A percentile compares a stretch with the other conserved stretches of the same genome.
Evolutionary conservation across 2,797 vertebrate species (phyloP).

Genomic region (Coendou prehensilis): DNA sequence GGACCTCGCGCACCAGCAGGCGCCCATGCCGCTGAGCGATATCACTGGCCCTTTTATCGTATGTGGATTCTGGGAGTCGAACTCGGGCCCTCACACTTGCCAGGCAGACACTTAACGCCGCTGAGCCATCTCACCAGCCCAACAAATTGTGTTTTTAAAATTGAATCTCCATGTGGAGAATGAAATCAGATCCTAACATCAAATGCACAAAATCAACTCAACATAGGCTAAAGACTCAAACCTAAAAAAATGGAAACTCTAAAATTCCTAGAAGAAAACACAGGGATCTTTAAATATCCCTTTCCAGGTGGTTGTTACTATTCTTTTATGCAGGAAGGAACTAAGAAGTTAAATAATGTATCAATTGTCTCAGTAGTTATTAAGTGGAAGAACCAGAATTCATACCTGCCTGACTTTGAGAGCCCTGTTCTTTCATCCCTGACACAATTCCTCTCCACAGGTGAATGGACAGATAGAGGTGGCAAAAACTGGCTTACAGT

Average conservation of each 20-base stretch:
- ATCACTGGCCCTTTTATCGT: too few relatives aligned
- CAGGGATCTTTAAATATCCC: not conserved
- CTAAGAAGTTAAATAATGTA: slow-evolving; percentile 45
- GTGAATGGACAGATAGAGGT: not conserved
- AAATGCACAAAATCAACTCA: not conserved
- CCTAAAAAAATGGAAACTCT: not conserved
- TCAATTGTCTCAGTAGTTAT: not conserved
- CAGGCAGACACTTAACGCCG: too few relatives aligned
- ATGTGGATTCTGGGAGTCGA: too few relatives aligned
- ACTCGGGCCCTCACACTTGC: too few relatives aligned
- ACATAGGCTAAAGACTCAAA: not conserved
- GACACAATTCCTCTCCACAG: not conserved
- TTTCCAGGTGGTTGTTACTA: slow-evolving; percentile 21
- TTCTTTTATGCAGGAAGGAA: slow-evolving; percentile 53
- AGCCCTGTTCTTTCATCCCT: not conserved
- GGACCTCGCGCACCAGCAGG: too few relatives aligned
- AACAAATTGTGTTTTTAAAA: not conserved
- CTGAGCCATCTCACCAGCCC: too few relatives aligned
- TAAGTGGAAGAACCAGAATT: not conserved
- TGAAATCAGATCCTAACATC: not conserved
- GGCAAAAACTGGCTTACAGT: not conserved
- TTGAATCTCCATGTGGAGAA: too few relatives aligned
- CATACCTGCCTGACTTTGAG: not conserved
- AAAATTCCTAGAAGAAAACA: not conserved
- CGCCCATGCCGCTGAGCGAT: too few relatives aligned